Base-by-base conservation (phyloP, 2,888 invertebrate genomes). In the Tipula vernalis region DNA sequence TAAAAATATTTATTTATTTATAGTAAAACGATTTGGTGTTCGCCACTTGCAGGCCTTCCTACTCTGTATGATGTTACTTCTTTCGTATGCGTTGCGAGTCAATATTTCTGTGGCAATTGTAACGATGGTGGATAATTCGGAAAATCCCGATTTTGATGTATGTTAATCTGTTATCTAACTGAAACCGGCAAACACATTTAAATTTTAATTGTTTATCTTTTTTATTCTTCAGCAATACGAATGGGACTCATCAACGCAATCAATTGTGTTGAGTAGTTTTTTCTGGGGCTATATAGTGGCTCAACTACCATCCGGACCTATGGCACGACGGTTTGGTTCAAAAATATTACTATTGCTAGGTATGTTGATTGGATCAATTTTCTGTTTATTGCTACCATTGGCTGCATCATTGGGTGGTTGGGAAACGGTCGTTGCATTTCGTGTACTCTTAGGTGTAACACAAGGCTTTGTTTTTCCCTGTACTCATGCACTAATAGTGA, bases 241-340 rank as follows among this genome's bases (percentile, higher is more conserved):
- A 3, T 94, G 94, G 94, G 90, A 91, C 83, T 89, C 91, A 18
- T 89, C 90, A 28, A 91, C 92, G 0, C 93, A 93, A 88, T 93
- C 93, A 0, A 90, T 92, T 5, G 91, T 94, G 0, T 89, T 94
- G 2, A 93, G 94, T 36, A 93, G 94, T 0, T 94, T 94, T 88
- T 94, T 94, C 89, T 93, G 94, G 90, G 95, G 95, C 0, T 94
- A 94, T 88, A 92, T 94, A 0, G 87, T 94, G 8, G 92, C 92
- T 88, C 91, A 93, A 88, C 89, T 94, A n/a, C 93, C 94, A 0
- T 93, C 93, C 0, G 95, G 95, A 0, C 93, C 94, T 88, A 89
- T 96, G 13, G 94, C 95, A 0, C 94, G 94, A 88, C 92, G 92
- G n/a, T 94, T 94, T 89, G 96, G 96, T 1, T 94, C 95, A 0